These are phyloP conservation scores for Miltochrista miniata DNA, from an alignment of 2,888 invertebrate genomes.

Conservation along the genomic window DNA sequence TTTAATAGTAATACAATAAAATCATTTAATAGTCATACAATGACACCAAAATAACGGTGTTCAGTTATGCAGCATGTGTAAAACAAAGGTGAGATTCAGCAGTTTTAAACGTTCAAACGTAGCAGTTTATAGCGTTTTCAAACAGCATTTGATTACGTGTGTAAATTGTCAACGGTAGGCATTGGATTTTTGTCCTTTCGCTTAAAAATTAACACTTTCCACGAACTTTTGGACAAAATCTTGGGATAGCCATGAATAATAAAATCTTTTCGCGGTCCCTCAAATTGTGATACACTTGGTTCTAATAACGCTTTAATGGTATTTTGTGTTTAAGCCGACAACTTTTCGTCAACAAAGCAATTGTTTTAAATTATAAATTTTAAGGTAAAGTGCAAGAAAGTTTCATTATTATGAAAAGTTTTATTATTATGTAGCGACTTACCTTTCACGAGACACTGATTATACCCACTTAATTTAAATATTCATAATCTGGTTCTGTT, in stretches of 20 bases:
- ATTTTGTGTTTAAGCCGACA: conserved; percentile 15
- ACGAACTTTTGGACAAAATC: conserved; percentile 53
- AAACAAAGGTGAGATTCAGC: too few species aligned
- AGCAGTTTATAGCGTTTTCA: not conserved
- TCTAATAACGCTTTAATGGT: conserved; percentile 60
- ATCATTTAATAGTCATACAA: too few species aligned
- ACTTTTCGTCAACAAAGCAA: conserved; percentile 4
- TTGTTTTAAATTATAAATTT: conserved; percentile 9
- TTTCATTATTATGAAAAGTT: conserved; percentile 7
- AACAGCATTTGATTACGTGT: conserved; percentile 23
- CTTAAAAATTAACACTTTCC: conserved; percentile 75
- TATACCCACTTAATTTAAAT: not conserved
- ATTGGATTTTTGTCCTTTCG: conserved; percentile 58
- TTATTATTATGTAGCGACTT: not conserved
- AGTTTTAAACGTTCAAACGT: not conserved
- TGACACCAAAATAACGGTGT: too few species aligned
- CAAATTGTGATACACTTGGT: conserved; percentile 49
- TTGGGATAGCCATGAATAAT: conserved; percentile 63
- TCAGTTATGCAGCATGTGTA: too few species aligned
- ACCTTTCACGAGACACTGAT: not conserved
- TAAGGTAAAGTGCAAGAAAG: not conserved
- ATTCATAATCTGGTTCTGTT: not conserved
- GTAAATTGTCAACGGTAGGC: conserved; percentile 24
- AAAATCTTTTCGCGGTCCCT: conserved; percentile 46
- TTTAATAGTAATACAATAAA: too few species aligned